Conservation (phyloP, 1,140 invertebrate genomes). For the Matsumurasca onukii region DNA sequence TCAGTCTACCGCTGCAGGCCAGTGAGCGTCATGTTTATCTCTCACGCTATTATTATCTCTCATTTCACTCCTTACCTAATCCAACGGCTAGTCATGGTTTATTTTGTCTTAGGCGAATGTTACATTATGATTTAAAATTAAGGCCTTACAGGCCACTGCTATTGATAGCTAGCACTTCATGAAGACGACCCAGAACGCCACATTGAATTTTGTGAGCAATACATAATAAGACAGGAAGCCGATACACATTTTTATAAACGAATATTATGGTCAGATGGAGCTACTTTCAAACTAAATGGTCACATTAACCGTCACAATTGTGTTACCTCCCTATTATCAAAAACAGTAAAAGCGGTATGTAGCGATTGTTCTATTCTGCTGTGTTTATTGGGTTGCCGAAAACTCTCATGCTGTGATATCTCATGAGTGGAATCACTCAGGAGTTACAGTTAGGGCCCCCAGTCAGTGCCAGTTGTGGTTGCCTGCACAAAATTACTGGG, state of each 20-base stretch:
- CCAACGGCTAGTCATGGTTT: too few relatives aligned
- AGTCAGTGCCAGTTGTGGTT: too few relatives aligned
- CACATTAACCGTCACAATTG: constrained; percentile 18
- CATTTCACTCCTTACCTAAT: too few relatives aligned
- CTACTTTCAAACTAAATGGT: constrained; percentile 13
- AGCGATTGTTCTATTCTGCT: too few relatives aligned
- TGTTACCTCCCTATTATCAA: too few relatives aligned
- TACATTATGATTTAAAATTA: not conserved
- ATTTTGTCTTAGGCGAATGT: not conserved
- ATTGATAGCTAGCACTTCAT: not conserved
- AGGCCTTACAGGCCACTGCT: constrained; percentile 19
- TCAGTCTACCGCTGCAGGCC: too few relatives aligned
- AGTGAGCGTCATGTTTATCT: too few relatives aligned
- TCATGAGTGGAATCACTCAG: constrained; percentile 2
- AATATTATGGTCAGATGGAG: constrained; percentile 22
- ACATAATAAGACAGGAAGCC: not conserved
- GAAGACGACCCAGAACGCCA: constrained; percentile 24
- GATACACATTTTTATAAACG: not conserved
- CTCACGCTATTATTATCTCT: too few relatives aligned
- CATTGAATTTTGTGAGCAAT: constrained; percentile 8
- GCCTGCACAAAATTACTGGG: too few relatives aligned
- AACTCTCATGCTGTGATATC: constrained; percentile 1
- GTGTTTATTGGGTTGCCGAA: constrained; percentile 28
- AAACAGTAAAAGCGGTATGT: too few relatives aligned
- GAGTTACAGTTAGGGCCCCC: too few relatives aligned